Evolutionary conservation across 2,888 invertebrate genomes (phyloP).

Genomic region (Cosmia pyralina): DNA sequence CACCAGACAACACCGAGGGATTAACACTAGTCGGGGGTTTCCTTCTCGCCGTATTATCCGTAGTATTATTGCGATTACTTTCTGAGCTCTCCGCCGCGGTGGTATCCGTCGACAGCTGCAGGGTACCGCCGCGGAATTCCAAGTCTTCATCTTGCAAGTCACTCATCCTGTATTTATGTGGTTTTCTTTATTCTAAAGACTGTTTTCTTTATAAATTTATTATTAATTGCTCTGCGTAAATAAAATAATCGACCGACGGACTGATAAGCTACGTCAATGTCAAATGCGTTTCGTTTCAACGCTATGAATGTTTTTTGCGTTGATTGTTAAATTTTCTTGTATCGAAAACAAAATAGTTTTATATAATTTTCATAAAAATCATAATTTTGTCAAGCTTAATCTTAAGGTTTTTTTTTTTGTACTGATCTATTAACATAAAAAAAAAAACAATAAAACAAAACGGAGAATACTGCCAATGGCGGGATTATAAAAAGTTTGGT

Average conservation of each 20-base stretch:
- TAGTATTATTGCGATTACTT: slow-evolving; percentile 69
- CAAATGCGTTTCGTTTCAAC: slow-evolving; percentile 62
- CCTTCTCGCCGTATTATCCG: slow-evolving; percentile 72
- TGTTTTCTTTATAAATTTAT: slow-evolving; percentile 51
- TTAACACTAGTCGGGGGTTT: slow-evolving; percentile 75
- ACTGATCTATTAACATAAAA: no score
- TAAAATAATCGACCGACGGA: slow-evolving; percentile 80
- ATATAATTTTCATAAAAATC: no score
- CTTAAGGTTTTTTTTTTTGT: no score
- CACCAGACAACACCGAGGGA: slow-evolving; percentile 86
- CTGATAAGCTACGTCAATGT: slow-evolving; percentile 69
- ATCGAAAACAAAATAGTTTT: neutral
- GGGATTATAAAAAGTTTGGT: no score
- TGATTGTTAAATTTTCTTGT: neutral
- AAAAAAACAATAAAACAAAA: slow-evolving; percentile 2
- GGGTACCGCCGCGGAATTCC: slow-evolving; percentile 90
- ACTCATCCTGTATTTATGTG: slow-evolving; percentile 74
- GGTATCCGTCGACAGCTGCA: slow-evolving; percentile 83
- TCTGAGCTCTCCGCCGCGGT: slow-evolving; percentile 69
- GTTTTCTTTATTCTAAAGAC: slow-evolving; percentile 36
- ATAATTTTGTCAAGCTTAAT: neutral
- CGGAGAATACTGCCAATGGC: neutral
- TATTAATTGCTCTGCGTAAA: slow-evolving; percentile 71
- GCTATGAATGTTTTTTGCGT: neutral
- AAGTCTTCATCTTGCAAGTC: slow-evolving; percentile 89